Conservation (phyloP, 2,888 invertebrate genomes). For the Lottia gigantea region DNA sequence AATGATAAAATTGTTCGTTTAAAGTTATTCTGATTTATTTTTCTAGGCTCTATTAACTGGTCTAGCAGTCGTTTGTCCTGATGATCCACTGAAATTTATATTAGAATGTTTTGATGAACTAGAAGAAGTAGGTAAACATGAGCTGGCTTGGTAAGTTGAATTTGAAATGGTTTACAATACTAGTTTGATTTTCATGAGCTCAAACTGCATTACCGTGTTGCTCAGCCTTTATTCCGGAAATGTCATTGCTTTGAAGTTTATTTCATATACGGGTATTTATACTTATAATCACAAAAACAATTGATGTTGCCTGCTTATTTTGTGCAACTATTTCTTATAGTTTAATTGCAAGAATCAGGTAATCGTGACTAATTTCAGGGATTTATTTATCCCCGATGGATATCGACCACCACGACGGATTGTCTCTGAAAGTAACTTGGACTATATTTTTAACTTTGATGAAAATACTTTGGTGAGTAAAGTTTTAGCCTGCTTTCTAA, state of each 20-base stretch:
- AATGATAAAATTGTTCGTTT: too few species aligned
- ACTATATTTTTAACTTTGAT: conserved; percentile 65
- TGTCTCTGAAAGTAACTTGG: conserved; percentile 62
- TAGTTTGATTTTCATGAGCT: too few species aligned
- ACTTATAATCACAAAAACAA: too few species aligned
- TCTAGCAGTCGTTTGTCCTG: conserved; percentile 66
- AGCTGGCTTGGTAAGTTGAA: conserved; percentile 60
- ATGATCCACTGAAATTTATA: conserved; percentile 64
- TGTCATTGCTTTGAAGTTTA: too few species aligned
- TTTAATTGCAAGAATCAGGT: not conserved
- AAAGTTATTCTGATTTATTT: too few species aligned
- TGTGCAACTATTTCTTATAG: too few species aligned
- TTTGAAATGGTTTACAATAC: not conserved
- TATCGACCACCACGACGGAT: conserved; percentile 61
- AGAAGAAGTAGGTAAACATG: conserved; percentile 52
- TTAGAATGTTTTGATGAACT: conserved; percentile 61
- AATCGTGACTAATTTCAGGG: conserved; percentile 49
- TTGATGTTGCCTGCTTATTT: too few species aligned
- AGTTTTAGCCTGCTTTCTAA: not conserved
- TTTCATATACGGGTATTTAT: too few species aligned
- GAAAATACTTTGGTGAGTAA: conserved; percentile 54
- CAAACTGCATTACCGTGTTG: too few species aligned
- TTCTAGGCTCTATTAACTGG: conserved; percentile 66
- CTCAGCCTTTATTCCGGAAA: too few species aligned
- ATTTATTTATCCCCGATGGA: conserved; percentile 62